Evolutionary conservation across 1,140 invertebrate species (phyloP), one percentile per base, ranked within the genome.

Genomic region (Oscheius sp.): DNA sequence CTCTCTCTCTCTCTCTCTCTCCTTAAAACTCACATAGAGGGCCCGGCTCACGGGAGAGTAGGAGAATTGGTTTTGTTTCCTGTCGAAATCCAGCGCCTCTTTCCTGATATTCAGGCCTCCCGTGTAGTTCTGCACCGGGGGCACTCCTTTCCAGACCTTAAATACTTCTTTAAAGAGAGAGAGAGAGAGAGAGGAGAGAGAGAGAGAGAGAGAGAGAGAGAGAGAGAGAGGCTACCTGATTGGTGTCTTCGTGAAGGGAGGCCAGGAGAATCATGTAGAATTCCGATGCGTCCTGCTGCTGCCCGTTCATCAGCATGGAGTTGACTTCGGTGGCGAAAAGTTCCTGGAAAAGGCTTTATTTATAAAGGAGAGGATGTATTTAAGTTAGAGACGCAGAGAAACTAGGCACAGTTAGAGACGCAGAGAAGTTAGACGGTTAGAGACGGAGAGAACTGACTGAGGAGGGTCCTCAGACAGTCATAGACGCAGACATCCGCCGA

Each of bases 221-320:
- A n/a, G n/a, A n/a, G n/a, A n/a, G n/a, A n/a, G n/a, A n/a, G 49
- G 28, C 15, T 4, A 55, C 49, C 23, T 55, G 7, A 23, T 23
- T 55, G 7, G 49, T 55, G 49, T 55, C 49, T 26, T 55, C 49
- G 49, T 55, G 49, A 7, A 55, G 49, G 7, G 49, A 13, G 49
- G 7, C 49, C 7, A 55, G 23, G 28, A 55, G 23, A 15, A 55
- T 7, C 49, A 55, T 55, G 23, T 55, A 55, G 23, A 55, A 55
- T 26, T 55, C 49, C 28, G 92, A 91, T 86, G 94, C 92, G 85
- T 94, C 92, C 85, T 94, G 92, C 31, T 92, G 91, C 77, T 91
- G 92, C 74, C 91, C 91, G 72, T 90, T 91, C 79, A 94, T 91
- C 73, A 90, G 87, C 35, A 91, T 91, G 42, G 91, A 91, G 87